These are phyloP conservation scores for Pachypanchax playfairii DNA, from an alignment of 2,113 vertebrate species.

Conservation along the genomic window DNA sequence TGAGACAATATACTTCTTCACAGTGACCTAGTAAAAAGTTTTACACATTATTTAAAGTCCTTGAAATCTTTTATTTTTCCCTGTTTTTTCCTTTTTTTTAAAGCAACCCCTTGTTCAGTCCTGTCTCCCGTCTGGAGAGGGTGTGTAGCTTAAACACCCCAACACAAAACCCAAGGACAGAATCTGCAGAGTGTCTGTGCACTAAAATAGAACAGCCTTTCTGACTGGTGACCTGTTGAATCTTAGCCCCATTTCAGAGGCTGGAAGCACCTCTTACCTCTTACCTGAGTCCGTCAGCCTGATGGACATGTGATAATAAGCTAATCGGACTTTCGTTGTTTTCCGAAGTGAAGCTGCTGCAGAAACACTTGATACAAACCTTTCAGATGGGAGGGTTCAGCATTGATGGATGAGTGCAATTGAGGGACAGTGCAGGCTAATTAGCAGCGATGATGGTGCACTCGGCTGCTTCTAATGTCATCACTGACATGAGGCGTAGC, in stretches of 20 bases:
- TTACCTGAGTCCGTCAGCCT: slow-evolving; percentile 23
- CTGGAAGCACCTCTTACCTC: slow-evolving; percentile 28
- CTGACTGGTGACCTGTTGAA: slow-evolving; percentile 51
- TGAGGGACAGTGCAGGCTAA: slow-evolving; percentile 53
- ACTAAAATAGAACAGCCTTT: slow-evolving; percentile 51
- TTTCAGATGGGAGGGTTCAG: slow-evolving; percentile 41
- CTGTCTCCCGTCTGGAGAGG: slow-evolving; percentile 10
- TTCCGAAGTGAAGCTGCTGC: slow-evolving; percentile 15
- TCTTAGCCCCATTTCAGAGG: slow-evolving; percentile 31
- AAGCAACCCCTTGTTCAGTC: slow-evolving; percentile 2
- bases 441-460: slow-evolving; percentile 58
- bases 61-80: slow-evolving; percentile 39
- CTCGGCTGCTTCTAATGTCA: slow-evolving; percentile 45
- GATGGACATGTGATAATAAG: slow-evolving; percentile 27
- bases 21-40: slow-evolving; percentile 53
- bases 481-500: slow-evolving; percentile 12
- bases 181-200: slow-evolving; percentile 36
- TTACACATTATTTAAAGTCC: slow-evolving; percentile 25
- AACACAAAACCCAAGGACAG: slow-evolving; percentile 42
- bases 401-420: slow-evolving; percentile 66
- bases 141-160: background rate
- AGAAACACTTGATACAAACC: slow-evolving; percentile 10
- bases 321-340: slow-evolving; percentile 14
- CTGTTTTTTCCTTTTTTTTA: slow-evolving; percentile 10
- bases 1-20: slow-evolving; percentile 43